Percentiles rank a stretch among this genome's conserved stretches.
Evolutionary conservation across 2,888 invertebrate genomes (phyloP).

Genomic region (Tiphia femorata): DNA sequence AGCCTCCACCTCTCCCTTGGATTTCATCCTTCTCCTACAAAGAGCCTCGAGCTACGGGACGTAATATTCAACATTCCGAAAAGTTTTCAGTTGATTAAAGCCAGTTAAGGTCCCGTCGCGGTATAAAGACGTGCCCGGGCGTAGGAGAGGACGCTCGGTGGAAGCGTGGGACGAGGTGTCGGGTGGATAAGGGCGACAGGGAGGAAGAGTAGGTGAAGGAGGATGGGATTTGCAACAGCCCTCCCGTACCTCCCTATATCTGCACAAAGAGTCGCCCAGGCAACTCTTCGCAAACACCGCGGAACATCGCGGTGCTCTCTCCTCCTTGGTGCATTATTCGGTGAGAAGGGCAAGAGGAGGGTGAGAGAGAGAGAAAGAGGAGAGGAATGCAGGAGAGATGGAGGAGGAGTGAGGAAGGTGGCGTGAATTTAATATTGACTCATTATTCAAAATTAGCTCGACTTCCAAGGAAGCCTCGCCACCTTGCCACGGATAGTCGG

Average conservation of each 20-base stretch:
- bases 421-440: conserved; percentile 58
- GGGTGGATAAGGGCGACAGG: neutral
- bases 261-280: conserved; percentile 35
- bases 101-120: conserved; percentile 45
- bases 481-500: conserved; percentile 3
- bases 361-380: neutral
- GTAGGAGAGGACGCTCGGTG: conserved; percentile 20
- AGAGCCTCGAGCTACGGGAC: conserved; percentile 34
- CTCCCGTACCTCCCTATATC: conserved; percentile 34
- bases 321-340: conserved; percentile 43
- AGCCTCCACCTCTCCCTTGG: conserved; percentile 3
- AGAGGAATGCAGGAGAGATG: too few species aligned
- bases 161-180: neutral
- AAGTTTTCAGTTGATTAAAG: conserved; percentile 60
- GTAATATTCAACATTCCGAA: conserved; percentile 47
- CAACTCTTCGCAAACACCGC: conserved; percentile 45
- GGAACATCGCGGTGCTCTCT: conserved; percentile 15
- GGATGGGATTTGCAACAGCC: neutral
- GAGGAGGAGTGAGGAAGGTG: too few species aligned
- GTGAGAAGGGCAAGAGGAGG: conserved; percentile 1
- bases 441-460: conserved; percentile 59
- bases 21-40: conserved; percentile 19
- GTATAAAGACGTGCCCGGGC: conserved; percentile 30
- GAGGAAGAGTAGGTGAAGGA: neutral
- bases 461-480: conserved; percentile 34